These are phyloP conservation scores for Cantharis nigra DNA, from an alignment of 2,888 invertebrate genomes.

Conservation along the genomic window DNA sequence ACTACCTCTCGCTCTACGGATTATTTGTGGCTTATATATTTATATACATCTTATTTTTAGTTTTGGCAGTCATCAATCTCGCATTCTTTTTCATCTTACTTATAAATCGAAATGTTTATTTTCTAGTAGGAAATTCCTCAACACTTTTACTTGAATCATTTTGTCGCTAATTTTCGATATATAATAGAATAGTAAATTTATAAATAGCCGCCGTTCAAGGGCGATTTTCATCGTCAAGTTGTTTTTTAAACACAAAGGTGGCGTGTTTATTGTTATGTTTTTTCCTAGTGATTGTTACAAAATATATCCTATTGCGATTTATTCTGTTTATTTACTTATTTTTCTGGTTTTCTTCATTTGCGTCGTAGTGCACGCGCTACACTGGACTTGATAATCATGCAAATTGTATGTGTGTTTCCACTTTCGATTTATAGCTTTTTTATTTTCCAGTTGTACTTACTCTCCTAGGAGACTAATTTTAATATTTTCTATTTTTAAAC, in stretches of 20 bases:
- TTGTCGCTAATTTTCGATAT: neutral
- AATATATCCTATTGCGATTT: too few species aligned
- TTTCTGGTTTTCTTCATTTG: neutral
- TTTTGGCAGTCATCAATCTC: conserved; percentile 7
- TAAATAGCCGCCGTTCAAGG: neutral
- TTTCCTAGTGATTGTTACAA: neutral
- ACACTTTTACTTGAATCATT: neutral
- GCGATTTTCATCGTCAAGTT: neutral
- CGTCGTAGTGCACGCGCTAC: neutral
- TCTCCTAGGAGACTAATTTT: neutral
- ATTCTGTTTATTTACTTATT: neutral
- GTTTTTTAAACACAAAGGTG: neutral
- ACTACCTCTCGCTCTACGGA: neutral
- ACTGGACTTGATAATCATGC: neutral
- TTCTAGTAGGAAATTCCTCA: neutral
- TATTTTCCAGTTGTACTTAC: neutral
- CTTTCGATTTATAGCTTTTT: neutral
- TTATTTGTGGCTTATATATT: conserved; percentile 8
- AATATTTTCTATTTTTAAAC: neutral
- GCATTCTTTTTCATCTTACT: neutral
- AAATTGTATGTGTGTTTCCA: neutral
- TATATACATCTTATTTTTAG: conserved; percentile 7
- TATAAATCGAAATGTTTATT: neutral
- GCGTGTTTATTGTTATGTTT: neutral
- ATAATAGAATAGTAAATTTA: neutral